Conservation (phyloP, 2,888 invertebrate species). For the Dione vanillae region DNA sequence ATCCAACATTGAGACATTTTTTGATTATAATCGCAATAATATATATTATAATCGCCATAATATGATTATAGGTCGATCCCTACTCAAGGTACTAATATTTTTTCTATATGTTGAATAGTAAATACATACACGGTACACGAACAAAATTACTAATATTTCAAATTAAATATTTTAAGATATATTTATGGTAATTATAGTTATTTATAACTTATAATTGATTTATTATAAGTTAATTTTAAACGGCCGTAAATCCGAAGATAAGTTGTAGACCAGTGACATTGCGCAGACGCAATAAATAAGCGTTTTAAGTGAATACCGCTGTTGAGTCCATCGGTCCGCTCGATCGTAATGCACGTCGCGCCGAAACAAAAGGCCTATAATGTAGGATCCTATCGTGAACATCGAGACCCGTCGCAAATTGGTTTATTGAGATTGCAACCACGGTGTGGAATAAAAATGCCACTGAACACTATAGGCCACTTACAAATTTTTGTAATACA, state of each 20-base stretch:
- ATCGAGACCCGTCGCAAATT: constrained; percentile 69
- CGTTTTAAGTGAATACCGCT: constrained; percentile 58
- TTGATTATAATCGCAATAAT: too few species aligned
- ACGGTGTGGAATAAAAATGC: constrained; percentile 60
- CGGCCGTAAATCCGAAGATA: constrained; percentile 45
- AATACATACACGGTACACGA: too few species aligned
- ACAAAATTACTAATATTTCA: too few species aligned
- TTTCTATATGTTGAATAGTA: too few species aligned
- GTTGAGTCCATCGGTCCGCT: constrained; percentile 49
- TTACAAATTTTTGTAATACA: background rate
- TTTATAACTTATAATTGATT: constrained; percentile 35
- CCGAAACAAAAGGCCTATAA: constrained; percentile 65
- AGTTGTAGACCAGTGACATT: constrained; percentile 45
- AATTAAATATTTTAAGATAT: background rate
- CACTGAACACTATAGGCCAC: constrained; percentile 33
- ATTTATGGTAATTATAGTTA: background rate
- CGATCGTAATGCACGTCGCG: constrained; percentile 50
- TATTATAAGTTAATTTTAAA: constrained; percentile 43
- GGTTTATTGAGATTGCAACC: constrained; percentile 76
- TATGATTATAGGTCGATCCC: too few species aligned
- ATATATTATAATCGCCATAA: too few species aligned
- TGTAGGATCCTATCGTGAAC: constrained; percentile 56
- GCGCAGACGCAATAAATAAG: constrained; percentile 55
- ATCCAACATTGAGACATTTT: too few species aligned
- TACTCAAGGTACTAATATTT: too few species aligned